Conservation (phyloP, 1,140 invertebrate species). For the Melipona quadrifasciata region DNA sequence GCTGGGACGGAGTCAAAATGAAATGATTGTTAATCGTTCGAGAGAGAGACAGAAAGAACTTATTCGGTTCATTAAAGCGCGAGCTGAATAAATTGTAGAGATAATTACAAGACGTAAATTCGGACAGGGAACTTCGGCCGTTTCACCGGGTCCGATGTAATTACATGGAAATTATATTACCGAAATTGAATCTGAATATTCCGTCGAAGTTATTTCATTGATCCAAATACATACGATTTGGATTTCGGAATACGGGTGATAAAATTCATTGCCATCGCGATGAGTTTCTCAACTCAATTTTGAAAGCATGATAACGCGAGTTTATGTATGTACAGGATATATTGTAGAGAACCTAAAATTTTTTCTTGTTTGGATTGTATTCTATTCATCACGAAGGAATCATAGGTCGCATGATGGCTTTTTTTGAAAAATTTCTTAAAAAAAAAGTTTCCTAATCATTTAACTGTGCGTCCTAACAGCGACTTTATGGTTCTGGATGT, state of each 20-base stretch:
- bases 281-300: neutral
- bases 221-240: neutral
- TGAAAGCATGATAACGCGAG: neutral
- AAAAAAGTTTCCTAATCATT: too few relatives aligned
- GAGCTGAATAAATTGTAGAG: neutral
- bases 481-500: too few relatives aligned
- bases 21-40: neutral
- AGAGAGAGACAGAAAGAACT: neutral
- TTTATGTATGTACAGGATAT: neutral
- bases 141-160: neutral
- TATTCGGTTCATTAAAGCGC: neutral
- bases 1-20: too few relatives aligned
- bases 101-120: slow-evolving; percentile 12
- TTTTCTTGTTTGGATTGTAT: too few relatives aligned
- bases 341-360: too few relatives aligned
- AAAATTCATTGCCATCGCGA: neutral
- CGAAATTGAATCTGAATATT: slow-evolving; percentile 3
- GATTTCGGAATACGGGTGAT: neutral
- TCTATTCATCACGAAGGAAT: too few relatives aligned
- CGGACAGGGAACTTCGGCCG: neutral
- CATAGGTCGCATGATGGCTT: too few relatives aligned
- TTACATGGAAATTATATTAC: neutral
- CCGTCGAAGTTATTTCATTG: neutral
- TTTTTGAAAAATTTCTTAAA: too few relatives aligned
- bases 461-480: too few relatives aligned